phyloP scores from a whole-genome alignment of 2,888 invertebrate genomes.

The Pseudeuparius sepicola region DNA sequence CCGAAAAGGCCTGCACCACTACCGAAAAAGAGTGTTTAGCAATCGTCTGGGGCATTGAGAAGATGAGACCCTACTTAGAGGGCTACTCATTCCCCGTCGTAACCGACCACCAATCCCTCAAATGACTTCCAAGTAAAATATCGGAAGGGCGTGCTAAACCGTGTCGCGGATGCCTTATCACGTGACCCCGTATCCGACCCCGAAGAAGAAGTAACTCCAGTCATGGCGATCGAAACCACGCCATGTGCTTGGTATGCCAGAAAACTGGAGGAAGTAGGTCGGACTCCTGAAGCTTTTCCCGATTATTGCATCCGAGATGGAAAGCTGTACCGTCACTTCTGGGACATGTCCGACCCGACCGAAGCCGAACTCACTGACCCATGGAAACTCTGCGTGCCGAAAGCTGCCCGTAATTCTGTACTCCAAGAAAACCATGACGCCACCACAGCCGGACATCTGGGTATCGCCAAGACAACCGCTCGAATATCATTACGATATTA shows the following conservation, averaged over 20 bases:
- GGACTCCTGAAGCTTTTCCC: neutral
- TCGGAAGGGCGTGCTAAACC: neutral
- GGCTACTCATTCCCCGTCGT: slow-evolving; percentile 24
- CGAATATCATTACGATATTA: slow-evolving; percentile 23
- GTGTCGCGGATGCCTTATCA: too few relatives aligned
- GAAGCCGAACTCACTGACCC: slow-evolving; percentile 4
- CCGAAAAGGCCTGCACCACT: slow-evolving; percentile 13
- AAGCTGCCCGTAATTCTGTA: slow-evolving; percentile 4
- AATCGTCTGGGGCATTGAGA: slow-evolving; percentile 23
- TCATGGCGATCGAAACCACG: neutral
- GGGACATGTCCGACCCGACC: neutral
- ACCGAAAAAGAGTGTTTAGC: slow-evolving; percentile 26
- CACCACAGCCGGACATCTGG: slow-evolving; percentile 24
- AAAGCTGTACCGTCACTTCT: slow-evolving; percentile 10
- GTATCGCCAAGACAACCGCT: slow-evolving; percentile 25
- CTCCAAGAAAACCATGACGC: slow-evolving; percentile 11
- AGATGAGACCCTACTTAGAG: slow-evolving; percentile 15
- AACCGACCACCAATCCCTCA: slow-evolving; percentile 23
- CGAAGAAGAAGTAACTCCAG: neutral
- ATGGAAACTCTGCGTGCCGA: slow-evolving; percentile 13
- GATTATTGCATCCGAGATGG: too few relatives aligned
- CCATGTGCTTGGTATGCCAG: too few relatives aligned
- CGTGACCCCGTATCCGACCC: neutral
- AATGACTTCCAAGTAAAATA: slow-evolving; percentile 1
- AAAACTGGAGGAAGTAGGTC: neutral